These are phyloP conservation scores for Conus betulinus DNA, from an alignment of 1,140 invertebrate genomes.

Conservation along the genomic window DNA sequence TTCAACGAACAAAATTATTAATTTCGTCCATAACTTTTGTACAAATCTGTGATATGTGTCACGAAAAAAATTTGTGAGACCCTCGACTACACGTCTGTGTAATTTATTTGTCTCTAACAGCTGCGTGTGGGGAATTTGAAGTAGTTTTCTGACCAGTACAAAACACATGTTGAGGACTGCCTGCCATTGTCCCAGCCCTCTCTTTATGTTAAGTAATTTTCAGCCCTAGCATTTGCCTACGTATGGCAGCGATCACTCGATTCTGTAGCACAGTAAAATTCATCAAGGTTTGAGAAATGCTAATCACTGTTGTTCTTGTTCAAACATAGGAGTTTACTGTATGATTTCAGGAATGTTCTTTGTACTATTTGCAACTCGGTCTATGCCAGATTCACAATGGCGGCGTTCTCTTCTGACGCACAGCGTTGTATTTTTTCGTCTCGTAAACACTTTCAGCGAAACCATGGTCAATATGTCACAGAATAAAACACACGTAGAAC, in stretches of 20 bases:
- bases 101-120: neutral
- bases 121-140: neutral
- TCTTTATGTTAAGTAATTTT: conserved; percentile 9
- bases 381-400: too few species aligned
- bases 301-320: neutral
- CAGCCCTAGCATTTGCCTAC: neutral
- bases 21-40: neutral
- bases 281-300: neutral
- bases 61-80: neutral
- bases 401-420: too few species aligned
- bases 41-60: neutral
- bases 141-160: neutral
- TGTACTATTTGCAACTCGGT: too few species aligned
- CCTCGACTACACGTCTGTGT: neutral
- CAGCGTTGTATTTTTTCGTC: too few species aligned
- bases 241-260: neutral
- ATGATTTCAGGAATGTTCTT: neutral
- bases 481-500: too few species aligned
- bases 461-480: too few species aligned
- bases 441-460: too few species aligned
- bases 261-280: neutral
- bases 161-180: neutral
- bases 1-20: neutral
- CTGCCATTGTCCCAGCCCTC: neutral
- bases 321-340: neutral